Percentiles rank a stretch among this genome's conserved stretches.
Conservation (phyloP, 2,113 vertebrate genomes). For the Pongo pygmaeus region DNA sequence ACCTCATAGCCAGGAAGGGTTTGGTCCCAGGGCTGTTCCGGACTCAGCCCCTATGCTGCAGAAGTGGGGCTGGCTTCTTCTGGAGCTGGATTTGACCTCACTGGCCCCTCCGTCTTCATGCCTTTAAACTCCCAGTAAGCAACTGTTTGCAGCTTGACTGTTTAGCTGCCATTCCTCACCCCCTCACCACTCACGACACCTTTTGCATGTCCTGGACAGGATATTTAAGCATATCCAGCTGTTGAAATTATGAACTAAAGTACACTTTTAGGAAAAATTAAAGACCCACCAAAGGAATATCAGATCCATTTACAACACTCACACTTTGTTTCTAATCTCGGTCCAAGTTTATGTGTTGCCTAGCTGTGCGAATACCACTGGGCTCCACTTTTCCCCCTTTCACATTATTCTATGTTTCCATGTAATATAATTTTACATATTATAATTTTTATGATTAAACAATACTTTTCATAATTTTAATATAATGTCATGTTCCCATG, state of each 20-base stretch:
- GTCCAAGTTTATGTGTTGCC: accelerated
- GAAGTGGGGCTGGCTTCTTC: background rate
- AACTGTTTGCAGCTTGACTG: background rate
- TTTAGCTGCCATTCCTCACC: too few relatives aligned
- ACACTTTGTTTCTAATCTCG: background rate
- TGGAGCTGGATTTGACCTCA: background rate
- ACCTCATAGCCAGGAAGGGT: background rate
- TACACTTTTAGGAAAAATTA: background rate
- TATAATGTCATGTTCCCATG: background rate
- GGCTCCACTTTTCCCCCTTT: background rate
- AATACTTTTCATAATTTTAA: background rate
- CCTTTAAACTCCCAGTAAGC: background rate
- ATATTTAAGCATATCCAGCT: background rate
- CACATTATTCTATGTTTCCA: background rate
- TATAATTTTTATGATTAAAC: background rate
- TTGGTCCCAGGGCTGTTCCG: too few relatives aligned
- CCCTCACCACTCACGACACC: accelerated
- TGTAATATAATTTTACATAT: background rate
- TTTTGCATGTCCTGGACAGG: background rate
- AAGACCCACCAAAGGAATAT: background rate
- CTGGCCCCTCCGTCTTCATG: too few relatives aligned
- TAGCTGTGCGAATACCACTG: accelerated
- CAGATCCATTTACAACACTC: accelerated
- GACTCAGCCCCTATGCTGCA: background rate
- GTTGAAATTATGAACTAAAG: background rate